Evolutionary conservation across 2,888 invertebrate genomes (phyloP).

Genomic region (Caenorhabditis drosophilae): DNA sequence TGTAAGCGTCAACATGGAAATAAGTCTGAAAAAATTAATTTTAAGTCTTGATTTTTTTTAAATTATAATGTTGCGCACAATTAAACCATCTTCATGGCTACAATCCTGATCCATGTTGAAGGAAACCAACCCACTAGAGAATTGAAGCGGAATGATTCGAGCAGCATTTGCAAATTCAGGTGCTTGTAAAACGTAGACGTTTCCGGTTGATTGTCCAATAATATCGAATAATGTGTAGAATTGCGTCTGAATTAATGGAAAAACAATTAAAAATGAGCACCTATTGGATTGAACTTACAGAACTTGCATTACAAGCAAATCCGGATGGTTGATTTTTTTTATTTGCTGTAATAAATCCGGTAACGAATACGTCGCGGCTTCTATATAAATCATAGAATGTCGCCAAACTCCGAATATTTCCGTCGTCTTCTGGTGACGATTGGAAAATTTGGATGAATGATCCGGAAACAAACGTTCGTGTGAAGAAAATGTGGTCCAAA

Average conservation of each 20-base stretch:
- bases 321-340: conserved; percentile 24
- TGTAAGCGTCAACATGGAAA: conserved; percentile 56
- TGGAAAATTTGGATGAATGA: conserved; percentile 52
- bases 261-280: neutral
- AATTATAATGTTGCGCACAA: too few relatives aligned
- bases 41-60: too few relatives aligned
- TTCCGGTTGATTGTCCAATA: conserved; percentile 39
- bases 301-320: conserved; percentile 43
- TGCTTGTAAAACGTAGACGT: conserved; percentile 29
- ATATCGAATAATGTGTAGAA: conserved; percentile 42
- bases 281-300: conserved; percentile 5
- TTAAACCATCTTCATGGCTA: conserved; percentile 21
- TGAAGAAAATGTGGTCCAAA: conserved; percentile 32
- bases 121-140: conserved; percentile 35
- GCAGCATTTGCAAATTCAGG: conserved; percentile 31
- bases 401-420: conserved; percentile 22
- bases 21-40: too few relatives aligned
- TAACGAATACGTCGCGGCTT: conserved; percentile 23
- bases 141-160: conserved; percentile 45
- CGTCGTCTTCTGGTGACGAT: conserved; percentile 45
- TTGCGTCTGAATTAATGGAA: conserved; percentile 12
- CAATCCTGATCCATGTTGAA: conserved; percentile 36
- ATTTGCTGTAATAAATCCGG: conserved; percentile 33
- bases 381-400: conserved; percentile 40
- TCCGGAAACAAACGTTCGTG: conserved; percentile 35